These are phyloP conservation scores for Sinocyclocheilus anshuiensis DNA, from an alignment of 2,113 vertebrate genomes.

Conservation along the genomic window DNA sequence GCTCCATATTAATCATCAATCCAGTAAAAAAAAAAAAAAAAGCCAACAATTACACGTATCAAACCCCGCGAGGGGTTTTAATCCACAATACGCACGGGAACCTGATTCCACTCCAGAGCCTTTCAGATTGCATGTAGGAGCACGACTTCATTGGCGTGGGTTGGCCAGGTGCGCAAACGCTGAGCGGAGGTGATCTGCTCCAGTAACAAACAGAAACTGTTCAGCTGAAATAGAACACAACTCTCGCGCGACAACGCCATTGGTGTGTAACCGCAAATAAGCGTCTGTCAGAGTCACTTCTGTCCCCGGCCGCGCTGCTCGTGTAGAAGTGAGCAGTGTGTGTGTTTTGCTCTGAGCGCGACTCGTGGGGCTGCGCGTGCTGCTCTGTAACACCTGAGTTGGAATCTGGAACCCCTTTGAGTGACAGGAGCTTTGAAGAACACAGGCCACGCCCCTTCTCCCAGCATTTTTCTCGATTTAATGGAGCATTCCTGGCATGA, in stretches of 20 bases:
- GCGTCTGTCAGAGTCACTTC: not conserved
- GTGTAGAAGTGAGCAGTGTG: not conserved
- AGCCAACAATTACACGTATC: not conserved
- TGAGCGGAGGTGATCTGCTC: slow-evolving; percentile 21
- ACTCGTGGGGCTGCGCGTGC: not conserved
- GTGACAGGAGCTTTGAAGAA: slow-evolving; percentile 50
- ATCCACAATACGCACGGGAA: slow-evolving; percentile 30
- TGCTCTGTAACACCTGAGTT: slow-evolving; percentile 23
- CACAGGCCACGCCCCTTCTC: slow-evolving; percentile 44
- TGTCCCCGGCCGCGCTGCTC: not conserved
- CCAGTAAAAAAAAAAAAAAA: not conserved
- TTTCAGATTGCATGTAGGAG: slow-evolving; percentile 50
- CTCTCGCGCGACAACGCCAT: slow-evolving; percentile 36
- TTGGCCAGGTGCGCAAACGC: slow-evolving; percentile 52
- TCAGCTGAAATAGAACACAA: slow-evolving; percentile 21
- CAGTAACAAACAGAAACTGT: slow-evolving; percentile 35
- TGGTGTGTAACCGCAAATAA: not conserved
- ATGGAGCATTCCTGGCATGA: slow-evolving; percentile 47
- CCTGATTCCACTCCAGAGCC: slow-evolving; percentile 28
- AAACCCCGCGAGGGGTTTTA: not conserved
- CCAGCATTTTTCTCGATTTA: slow-evolving; percentile 31
- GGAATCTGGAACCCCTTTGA: slow-evolving; percentile 29
- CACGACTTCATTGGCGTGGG: slow-evolving; percentile 49
- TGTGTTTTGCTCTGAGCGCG: not conserved
- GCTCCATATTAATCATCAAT: slow-evolving; percentile 16